These are phyloP conservation scores for Aleiodes leptofemur DNA, from an alignment of 2,888 invertebrate species.

Conservation along the genomic window DNA sequence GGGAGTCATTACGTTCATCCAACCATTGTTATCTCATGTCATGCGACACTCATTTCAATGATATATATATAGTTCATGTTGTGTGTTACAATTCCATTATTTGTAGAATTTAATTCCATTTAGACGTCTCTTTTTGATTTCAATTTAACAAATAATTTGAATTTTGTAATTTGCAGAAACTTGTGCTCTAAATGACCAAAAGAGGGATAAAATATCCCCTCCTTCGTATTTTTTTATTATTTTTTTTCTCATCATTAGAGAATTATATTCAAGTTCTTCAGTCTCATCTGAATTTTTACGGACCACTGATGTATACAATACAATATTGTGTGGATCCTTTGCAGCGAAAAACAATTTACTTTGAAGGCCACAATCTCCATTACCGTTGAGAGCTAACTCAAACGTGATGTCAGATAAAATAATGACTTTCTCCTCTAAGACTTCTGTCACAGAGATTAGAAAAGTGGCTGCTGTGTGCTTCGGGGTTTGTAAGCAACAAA, in stretches of 20 bases:
- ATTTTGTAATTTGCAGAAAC: too few relatives aligned
- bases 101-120: too few relatives aligned
- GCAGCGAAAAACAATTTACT: slow-evolving; percentile 73
- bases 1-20: neutral
- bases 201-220: neutral
- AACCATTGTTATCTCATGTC: slow-evolving; percentile 16
- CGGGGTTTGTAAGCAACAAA: slow-evolving; percentile 41
- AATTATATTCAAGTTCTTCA: slow-evolving; percentile 5
- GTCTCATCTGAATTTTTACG: slow-evolving; percentile 21
- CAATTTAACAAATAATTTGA: too few relatives aligned
- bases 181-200: neutral
- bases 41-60: neutral
- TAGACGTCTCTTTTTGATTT: too few relatives aligned
- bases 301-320: neutral
- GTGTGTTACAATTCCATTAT: too few relatives aligned
- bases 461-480: slow-evolving; percentile 16
- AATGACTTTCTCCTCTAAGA: slow-evolving; percentile 72
- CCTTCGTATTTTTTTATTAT: neutral
- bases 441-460: slow-evolving; percentile 61
- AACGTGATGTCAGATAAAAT: slow-evolving; percentile 68
- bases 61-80: too few relatives aligned
- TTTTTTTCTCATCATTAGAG: neutral
- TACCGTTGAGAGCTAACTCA: slow-evolving; percentile 59
- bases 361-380: slow-evolving; percentile 75
- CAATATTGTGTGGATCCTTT: slow-evolving; percentile 56